Evolutionary conservation across 2,888 invertebrate species (phyloP).

Genomic region (Cheilosia impressa): DNA sequence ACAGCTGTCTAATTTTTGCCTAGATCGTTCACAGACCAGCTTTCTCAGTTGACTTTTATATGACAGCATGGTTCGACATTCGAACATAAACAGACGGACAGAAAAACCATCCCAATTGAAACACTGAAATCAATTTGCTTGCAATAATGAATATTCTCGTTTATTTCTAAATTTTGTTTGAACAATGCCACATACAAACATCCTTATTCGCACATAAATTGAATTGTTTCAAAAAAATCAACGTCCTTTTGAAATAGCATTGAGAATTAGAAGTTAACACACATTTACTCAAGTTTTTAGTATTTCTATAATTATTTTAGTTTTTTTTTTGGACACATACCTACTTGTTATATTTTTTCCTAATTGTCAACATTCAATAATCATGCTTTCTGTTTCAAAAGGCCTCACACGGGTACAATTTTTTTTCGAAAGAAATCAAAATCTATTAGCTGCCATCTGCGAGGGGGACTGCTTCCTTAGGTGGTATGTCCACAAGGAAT

Average conservation of each 20-base stretch:
- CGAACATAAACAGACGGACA: no score
- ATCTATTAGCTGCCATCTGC: conserved; percentile 62
- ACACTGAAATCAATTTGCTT: conserved; percentile 24
- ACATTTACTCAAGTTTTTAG: conserved; percentile 35
- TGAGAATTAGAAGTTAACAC: conserved; percentile 41
- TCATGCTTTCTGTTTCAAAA: conserved; percentile 27
- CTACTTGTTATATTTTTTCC: conserved; percentile 2
- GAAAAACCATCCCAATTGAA: neutral
- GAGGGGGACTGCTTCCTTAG: conserved; percentile 51
- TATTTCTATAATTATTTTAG: neutral
- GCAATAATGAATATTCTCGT: conserved; percentile 55
- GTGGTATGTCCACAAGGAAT: conserved; percentile 12
- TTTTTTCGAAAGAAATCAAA: conserved; percentile 36
- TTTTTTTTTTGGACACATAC: conserved; percentile 21
- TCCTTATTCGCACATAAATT: conserved; percentile 52
- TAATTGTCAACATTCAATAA: conserved; percentile 18
- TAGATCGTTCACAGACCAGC: no score
- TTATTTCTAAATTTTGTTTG: conserved; percentile 32
- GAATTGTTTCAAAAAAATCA: conserved; percentile 36
- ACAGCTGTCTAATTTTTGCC: no score
- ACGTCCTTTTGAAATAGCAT: conserved; percentile 37
- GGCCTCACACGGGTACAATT: conserved; percentile 54
- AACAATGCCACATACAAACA: conserved; percentile 68
- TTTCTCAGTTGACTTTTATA: no score
- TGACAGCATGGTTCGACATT: no score